Conservation (phyloP, 92 coral and sea anemone species). For the Epizoanthus stellaris region DNA sequence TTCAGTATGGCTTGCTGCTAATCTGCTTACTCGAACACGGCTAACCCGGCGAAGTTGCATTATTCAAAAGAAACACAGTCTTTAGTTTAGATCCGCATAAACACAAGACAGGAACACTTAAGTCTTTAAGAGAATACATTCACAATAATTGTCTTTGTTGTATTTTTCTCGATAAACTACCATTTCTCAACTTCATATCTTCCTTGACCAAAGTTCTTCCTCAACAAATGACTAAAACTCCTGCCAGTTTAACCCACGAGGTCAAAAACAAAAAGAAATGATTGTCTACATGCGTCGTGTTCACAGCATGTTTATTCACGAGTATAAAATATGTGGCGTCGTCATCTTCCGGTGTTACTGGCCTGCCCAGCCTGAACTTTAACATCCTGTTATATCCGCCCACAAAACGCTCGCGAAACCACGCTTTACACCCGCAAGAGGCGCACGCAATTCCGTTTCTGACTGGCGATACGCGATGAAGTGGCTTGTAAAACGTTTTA, state of each 20-base stretch:
- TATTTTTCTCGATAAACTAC: too few species aligned
- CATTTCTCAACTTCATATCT: background rate
- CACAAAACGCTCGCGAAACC: background rate
- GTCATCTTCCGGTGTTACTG: constrained; percentile 13
- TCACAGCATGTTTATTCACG: constrained; percentile 15
- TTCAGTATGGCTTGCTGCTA: too few species aligned
- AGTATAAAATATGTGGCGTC: background rate
- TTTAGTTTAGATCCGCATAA: background rate
- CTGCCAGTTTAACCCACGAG: constrained; percentile 4
- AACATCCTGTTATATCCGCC: background rate
- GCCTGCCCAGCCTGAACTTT: background rate
- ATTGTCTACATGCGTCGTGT: background rate
- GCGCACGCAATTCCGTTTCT: too few species aligned
- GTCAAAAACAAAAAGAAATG: background rate
- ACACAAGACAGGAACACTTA: background rate
- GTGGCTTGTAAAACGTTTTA: too few species aligned
- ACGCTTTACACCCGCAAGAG: background rate
- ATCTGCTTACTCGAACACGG: too few species aligned
- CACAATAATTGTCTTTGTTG: background rate
- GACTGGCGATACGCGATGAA: too few species aligned
- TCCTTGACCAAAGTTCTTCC: background rate
- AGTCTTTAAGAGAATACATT: background rate
- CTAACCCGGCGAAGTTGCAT: too few species aligned
- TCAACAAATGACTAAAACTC: background rate
- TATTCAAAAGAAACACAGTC: background rate